Percentiles rank a stretch among this genome's conserved stretches.
phyloP scores from a whole-genome alignment of 1,140 invertebrate species.

The Drosophila lacteicornis region DNA sequence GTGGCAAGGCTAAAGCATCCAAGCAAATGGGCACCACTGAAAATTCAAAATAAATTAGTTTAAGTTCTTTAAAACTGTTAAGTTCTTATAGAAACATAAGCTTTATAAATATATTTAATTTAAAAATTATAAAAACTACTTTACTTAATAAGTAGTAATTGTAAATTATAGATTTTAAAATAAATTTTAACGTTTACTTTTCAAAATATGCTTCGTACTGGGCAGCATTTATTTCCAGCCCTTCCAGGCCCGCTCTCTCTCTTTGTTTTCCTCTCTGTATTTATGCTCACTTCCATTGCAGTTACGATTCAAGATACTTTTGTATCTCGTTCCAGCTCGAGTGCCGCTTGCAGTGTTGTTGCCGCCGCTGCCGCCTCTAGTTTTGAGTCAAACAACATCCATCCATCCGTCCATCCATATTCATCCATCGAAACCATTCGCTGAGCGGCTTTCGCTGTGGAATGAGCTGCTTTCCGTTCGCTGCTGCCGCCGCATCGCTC shows the following conservation, averaged over 20 bases:
- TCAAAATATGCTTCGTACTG: neutral
- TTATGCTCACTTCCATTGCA: slow-evolving; percentile 46
- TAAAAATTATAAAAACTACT: neutral
- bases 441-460: slow-evolving; percentile 79
- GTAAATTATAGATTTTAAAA: neutral
- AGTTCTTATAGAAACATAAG: neutral
- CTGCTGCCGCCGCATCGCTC: too few species aligned
- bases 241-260: slow-evolving; percentile 19
- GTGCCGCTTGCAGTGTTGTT: slow-evolving; percentile 50
- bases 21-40: neutral
- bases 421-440: slow-evolving; percentile 53
- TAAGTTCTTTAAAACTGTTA: too few species aligned
- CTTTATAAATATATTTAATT: too few species aligned
- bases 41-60: too few species aligned
- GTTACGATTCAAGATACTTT: slow-evolving; percentile 37
- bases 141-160: neutral
- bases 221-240: slow-evolving; percentile 49
- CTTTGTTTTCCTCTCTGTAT: neutral
- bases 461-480: slow-evolving; percentile 50
- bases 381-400: slow-evolving; percentile 38
- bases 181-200: neutral
- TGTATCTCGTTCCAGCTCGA: slow-evolving; percentile 50
- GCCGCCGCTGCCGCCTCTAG: slow-evolving; percentile 40
- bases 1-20: neutral
- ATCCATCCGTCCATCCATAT: slow-evolving; percentile 33